Evolutionary conservation across 2,888 invertebrate species (phyloP).

Genomic region (Idaea straminata): DNA sequence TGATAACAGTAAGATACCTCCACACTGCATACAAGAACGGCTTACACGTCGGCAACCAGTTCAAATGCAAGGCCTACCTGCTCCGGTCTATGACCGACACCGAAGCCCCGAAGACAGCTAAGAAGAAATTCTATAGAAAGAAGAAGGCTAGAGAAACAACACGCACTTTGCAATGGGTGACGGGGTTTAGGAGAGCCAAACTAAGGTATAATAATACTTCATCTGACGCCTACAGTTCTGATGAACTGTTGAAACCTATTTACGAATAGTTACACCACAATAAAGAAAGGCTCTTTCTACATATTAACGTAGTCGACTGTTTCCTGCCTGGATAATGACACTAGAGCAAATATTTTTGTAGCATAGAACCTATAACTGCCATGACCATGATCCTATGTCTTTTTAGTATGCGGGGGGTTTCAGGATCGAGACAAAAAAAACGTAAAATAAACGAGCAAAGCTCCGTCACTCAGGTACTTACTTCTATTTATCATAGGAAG

Average conservation of each 20-base stretch:
- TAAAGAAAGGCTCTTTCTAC: too few species aligned
- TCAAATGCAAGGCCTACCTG: constrained; percentile 61
- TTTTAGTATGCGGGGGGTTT: too few species aligned
- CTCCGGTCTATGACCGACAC: constrained; percentile 59
- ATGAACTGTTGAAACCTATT: constrained; percentile 66
- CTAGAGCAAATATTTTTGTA: too few species aligned
- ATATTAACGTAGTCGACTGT: too few species aligned
- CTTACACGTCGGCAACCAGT: constrained; percentile 62
- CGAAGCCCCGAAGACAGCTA: constrained; percentile 29
- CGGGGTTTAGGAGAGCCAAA: constrained; percentile 41
- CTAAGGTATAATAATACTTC: constrained; percentile 45
- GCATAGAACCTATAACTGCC: too few species aligned
- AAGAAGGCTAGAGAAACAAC: constrained; percentile 43
- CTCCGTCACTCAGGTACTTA: too few species aligned
- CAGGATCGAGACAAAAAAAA: too few species aligned
- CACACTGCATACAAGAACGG: constrained; percentile 71
- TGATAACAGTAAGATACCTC: constrained; percentile 63
- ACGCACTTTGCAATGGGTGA: constrained; percentile 64
- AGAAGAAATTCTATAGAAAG: constrained; percentile 48
- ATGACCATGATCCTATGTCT: too few species aligned
- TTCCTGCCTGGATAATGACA: too few species aligned
- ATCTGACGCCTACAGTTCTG: constrained; percentile 60
- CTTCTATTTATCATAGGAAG: too few species aligned
- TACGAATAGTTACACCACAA: constrained; percentile 46
- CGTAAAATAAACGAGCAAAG: too few species aligned